Evolutionary conservation across 64 coral and sea anemone species (phyloP), one percentile per base, ranked within the genome.

Genomic region (Stichodactyla mertensii): DNA sequence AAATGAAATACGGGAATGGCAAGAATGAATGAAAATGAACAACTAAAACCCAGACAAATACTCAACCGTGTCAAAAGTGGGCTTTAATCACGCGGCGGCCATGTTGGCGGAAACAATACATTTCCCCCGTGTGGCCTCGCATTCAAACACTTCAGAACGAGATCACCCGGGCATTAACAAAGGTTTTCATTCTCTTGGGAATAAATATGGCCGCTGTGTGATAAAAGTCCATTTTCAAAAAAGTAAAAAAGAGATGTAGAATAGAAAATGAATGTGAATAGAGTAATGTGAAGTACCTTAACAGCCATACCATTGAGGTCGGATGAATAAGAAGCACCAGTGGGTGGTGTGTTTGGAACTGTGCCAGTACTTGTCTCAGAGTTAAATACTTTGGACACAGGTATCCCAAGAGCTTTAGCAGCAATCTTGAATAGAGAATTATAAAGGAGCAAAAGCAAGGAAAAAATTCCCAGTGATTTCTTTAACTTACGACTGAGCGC

Each of bases 291-390:
- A 6, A 23, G 1, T 67, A 97, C 94, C 91, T 92, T 92, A 16
- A 97, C 94, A 11, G 94, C 94, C 94, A 97, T 97, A 53, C 94
- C 94, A 31, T 97, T 92, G 36, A 97, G 57, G 91, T 97, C 94
- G 22, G 94, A 92, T 0, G 94, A 92, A 7, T 88, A 80, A 0
- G 94, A 97, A 4, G 85, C 94, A 13, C 80, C 94, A 20, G 94
- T 97, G 8, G 88, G 36, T 23, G 94, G 86, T 0, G 91, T 77
- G 27, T 97, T 97, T 18, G 91, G 79, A 23, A 97, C 94, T 23
- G 94, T 97, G 81, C 86, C 92, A 6, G 94, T 97, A 74, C 94
- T 97, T 19, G 91, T 97, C 53, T 93, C 94, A 55, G 77, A 79
- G 26, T 93, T 89, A 69, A 85, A 88, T 28, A 97, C 89, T 59